A percentile compares a stretch with the other conserved stretches of the same genome.
These are phyloP conservation scores for Epinotia brunnichana DNA, from an alignment of 2,888 invertebrate genomes.

Conservation along the genomic window DNA sequence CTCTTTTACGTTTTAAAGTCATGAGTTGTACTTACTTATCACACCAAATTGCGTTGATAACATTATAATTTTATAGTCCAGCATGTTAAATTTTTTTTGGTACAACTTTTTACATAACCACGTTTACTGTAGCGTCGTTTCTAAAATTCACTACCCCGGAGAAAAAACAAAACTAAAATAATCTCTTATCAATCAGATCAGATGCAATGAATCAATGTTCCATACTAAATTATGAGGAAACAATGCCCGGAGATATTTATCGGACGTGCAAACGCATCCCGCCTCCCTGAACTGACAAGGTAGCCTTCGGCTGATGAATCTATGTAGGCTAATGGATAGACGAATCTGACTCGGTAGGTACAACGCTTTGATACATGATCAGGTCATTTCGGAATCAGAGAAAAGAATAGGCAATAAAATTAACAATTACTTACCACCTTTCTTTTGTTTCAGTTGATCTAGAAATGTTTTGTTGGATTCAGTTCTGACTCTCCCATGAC, in stretches of 20 bases:
- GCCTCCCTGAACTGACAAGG: conserved; percentile 53
- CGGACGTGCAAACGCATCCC: conserved; percentile 59
- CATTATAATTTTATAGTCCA: no score
- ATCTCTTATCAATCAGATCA: conserved; percentile 58
- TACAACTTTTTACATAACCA: neutral
- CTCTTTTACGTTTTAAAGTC: no score
- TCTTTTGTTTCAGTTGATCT: conserved; percentile 61
- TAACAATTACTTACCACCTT: conserved; percentile 59
- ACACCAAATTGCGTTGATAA: neutral
- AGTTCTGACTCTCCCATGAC: conserved; percentile 46
- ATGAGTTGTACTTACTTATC: neutral
- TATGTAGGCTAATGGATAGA: conserved; percentile 52
- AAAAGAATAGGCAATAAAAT: conserved; percentile 56
- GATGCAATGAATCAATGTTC: conserved; percentile 63
- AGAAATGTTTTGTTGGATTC: conserved; percentile 60
- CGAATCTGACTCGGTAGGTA: conserved; percentile 45
- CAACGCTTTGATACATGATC: conserved; percentile 49
- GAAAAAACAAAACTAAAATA: conserved; percentile 53
- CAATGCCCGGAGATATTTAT: conserved; percentile 63
- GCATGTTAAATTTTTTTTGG: no score
- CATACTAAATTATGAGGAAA: conserved; percentile 60
- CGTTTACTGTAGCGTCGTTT: neutral
- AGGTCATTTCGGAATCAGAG: conserved; percentile 49
- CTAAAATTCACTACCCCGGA: neutral
- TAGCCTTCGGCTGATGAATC: conserved; percentile 49